Evolutionary conservation across 2,797 vertebrate species (phyloP).

Genomic region (Pseudochaenichthys georgianus): DNA sequence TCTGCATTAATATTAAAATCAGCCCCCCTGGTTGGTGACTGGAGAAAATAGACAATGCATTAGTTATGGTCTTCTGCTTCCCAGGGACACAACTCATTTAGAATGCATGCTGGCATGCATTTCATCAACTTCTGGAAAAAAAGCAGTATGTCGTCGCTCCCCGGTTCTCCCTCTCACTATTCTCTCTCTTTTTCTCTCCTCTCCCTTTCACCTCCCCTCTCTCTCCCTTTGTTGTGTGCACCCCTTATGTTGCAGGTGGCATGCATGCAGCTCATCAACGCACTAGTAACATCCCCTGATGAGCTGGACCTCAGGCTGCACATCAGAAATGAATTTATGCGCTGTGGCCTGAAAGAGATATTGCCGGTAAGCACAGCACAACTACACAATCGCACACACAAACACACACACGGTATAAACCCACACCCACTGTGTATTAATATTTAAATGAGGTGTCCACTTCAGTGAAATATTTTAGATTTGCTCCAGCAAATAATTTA

Average conservation of each 20-base stretch:
- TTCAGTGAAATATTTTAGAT: conserved; percentile 82
- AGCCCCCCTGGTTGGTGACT: conserved; percentile 69
- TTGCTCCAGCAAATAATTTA: conserved; percentile 80
- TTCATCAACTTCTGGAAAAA: conserved; percentile 74
- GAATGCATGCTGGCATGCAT: conserved; percentile 70
- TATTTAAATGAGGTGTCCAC: conserved; percentile 88
- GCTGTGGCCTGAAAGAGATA: conserved; percentile 95
- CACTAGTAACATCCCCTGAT: conserved; percentile 97
- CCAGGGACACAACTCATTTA: conserved; percentile 72
- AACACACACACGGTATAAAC: conserved; percentile 32
- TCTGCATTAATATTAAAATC: conserved; percentile 84
- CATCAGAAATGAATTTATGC: conserved; percentile 99
- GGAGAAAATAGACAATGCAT: conserved; percentile 81
- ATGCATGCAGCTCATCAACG: conserved; percentile 99
- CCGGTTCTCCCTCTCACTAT: conserved; percentile 16
- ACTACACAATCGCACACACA: conserved; percentile 7
- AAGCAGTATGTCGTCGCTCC: conserved; percentile 56
- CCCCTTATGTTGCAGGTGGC: conserved; percentile 88
- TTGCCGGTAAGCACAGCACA: conserved; percentile 90
- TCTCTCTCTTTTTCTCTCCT: conserved; percentile 20
- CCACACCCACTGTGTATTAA: conserved; percentile 74
- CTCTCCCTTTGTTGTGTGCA: conserved; percentile 43
- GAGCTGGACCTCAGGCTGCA: conserved; percentile 98
- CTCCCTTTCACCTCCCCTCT: background rate
- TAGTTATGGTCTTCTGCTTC: conserved; percentile 80